Percentiles rank a stretch among this genome's conserved stretches.
These are phyloP conservation scores for Aradophagus sp. DNA, from an alignment of 1,140 invertebrate species.

Conservation along the genomic window DNA sequence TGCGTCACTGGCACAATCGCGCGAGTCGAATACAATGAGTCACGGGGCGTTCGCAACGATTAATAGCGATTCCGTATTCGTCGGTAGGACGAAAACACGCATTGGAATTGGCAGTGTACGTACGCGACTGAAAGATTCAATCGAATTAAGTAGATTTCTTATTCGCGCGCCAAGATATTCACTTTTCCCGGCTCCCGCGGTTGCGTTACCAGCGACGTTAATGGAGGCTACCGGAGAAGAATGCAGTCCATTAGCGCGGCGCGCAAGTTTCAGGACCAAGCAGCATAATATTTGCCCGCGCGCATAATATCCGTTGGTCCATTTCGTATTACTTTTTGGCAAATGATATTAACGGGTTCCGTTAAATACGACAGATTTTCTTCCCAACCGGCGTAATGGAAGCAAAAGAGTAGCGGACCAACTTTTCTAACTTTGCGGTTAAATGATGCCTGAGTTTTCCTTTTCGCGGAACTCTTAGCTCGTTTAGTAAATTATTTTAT, in stretches of 20 bases:
- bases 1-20: no score
- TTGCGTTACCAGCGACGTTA: constrained; percentile 1
- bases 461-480: no score
- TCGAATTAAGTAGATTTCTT: constrained; percentile 11
- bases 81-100: no score
- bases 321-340: constrained; percentile 14
- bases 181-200: constrained; percentile 1
- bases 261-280: constrained; percentile 7
- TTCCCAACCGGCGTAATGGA: constrained; percentile 6
- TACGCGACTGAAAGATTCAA: no score
- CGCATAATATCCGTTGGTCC: constrained; percentile 5
- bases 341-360: constrained; percentile 7
- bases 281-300: constrained; percentile 5
- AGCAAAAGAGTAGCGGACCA: constrained; percentile 1
- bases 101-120: no score
- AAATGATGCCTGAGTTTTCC: not conserved
- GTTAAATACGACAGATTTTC: constrained; percentile 4
- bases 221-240: constrained; percentile 7
- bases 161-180: constrained; percentile 15
- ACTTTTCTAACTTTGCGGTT: constrained; percentile 4
- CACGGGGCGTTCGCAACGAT: no score
- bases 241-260: constrained; percentile 13
- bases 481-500: no score
- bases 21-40: no score
- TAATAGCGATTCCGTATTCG: no score